A percentile compares a stretch with the other conserved stretches of the same genome.
These are phyloP conservation scores for Halcyon badia DNA, from an alignment of 2,797 vertebrate species.

Conservation along the genomic window DNA sequence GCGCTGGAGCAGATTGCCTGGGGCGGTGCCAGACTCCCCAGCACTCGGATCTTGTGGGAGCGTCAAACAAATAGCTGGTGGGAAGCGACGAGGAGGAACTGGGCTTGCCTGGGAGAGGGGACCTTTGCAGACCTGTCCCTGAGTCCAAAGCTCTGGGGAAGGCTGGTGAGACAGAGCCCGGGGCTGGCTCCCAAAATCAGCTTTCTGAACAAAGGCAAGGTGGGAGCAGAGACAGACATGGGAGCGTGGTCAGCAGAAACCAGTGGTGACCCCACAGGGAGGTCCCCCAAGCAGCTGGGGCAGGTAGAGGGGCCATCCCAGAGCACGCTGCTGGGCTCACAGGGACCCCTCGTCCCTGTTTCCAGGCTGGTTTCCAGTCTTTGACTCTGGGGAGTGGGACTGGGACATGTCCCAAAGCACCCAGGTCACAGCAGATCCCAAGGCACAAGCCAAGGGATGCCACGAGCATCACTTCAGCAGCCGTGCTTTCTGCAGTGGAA, in stretches of 20 bases:
- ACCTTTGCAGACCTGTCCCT: accelerated
- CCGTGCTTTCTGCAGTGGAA: accelerated
- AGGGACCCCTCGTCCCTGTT: neutral
- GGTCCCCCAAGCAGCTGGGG: neutral
- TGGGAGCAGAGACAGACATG: accelerated
- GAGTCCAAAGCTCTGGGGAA: accelerated
- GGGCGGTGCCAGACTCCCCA: constrained; percentile 47
- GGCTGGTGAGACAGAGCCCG: neutral
- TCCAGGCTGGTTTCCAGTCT: neutral
- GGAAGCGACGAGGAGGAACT: neutral
- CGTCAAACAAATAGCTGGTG: neutral
- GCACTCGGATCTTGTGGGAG: neutral
- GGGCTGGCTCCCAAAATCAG: neutral
- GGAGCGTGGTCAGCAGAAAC: neutral
- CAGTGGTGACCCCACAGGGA: neutral
- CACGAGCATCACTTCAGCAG: accelerated
- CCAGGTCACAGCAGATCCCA: accelerated
- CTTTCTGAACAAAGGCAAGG: neutral
- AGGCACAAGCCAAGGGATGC: neutral
- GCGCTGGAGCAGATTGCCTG: constrained; percentile 56
- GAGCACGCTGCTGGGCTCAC: neutral
- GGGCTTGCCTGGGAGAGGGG: neutral
- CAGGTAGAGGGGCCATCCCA: neutral
- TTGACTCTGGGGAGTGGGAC: neutral
- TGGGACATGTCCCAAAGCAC: neutral